Base-by-base conservation (phyloP, 1,140 invertebrate species). In the Armadillidium nasatum region DNA sequence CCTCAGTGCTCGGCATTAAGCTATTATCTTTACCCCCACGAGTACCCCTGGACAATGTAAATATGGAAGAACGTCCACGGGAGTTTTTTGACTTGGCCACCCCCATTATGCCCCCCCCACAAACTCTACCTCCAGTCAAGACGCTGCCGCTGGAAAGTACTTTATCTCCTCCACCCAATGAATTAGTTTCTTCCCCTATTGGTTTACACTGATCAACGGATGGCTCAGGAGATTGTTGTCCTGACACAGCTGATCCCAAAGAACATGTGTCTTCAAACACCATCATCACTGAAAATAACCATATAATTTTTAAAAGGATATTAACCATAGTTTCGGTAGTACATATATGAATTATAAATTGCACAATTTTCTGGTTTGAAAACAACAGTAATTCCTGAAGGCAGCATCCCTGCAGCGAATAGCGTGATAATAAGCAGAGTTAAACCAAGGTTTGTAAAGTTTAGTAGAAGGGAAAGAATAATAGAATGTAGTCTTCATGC, bases 91-190 rank as follows among this genome's bases (percentile, higher is more conserved):
- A 50, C 46, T 50, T 50, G 46, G 46, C 46, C 46, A 83, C 83
- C 84, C 85, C 86, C 84, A 85, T 88, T 87, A 85, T 85, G 86
- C 75, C 85, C 87, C 82, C 84, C 71, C 45, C 72, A 74, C 21
- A 45, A 68, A 77, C 78, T 75, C 71, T 75, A 77, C 75, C 76
- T 77, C 75, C 78, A 74, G 75, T 44, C 67, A 78, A 60, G 66
- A 78, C 77, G 74, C 46, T 50, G 46, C 46, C 46, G n/a, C n/a
- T n/a, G 46, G 46, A 50, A 15, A 50, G 46, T 15, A 50, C 46
- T 50, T 50, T 50, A 9, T 50, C 46, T 10, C 11, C 73, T 15
- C 79, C 79, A 7, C 66, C 72, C 46, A n/a, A 19, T 23, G 46
- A 10, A 19, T 45, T 21, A 2, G 73, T n/a, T 7, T 78, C 77